Percentiles rank a stretch among this genome's conserved stretches.
phyloP scores from a whole-genome alignment of 2,113 vertebrate genomes.

The Semnornis frantzii region DNA sequence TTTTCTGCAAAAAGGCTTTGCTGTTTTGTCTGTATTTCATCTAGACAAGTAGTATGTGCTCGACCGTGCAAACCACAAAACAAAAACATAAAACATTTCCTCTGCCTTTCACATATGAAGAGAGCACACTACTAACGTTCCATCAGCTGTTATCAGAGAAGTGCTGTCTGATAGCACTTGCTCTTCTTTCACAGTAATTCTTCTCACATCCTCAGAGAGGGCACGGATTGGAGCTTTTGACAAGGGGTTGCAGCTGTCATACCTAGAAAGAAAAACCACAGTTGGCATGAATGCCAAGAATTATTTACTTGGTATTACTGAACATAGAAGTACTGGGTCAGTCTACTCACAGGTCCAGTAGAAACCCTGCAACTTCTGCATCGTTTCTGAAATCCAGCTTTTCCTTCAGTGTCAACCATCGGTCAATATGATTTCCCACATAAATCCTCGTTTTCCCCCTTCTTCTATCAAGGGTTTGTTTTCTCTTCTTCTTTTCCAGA shows the following conservation, averaged over 20 bases:
- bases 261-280: neutral
- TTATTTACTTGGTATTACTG: neutral
- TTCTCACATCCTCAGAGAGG: neutral
- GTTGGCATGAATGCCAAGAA: accelerated
- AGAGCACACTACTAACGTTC: neutral
- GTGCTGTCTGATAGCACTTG: neutral
- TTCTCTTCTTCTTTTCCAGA: constrained; percentile 41
- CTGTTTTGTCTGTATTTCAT: neutral
- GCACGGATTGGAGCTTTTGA: neutral
- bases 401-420: neutral
- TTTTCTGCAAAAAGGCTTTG: neutral
- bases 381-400: constrained; percentile 22
- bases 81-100: neutral
- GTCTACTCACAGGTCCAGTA: constrained; percentile 29
- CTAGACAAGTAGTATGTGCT: neutral
- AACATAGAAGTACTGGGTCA: accelerated
- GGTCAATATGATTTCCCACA: neutral
- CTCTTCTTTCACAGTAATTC: neutral
- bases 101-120: neutral
- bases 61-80: neutral
- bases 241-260: neutral
- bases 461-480: constrained; percentile 9
- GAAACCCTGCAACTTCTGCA: constrained; percentile 6
- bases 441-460: constrained; percentile 25
- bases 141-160: constrained; percentile 12